These are phyloP conservation scores for Aldabrachelys gigantea DNA, from an alignment of 2,113 vertebrate genomes.

Conservation along the genomic window DNA sequence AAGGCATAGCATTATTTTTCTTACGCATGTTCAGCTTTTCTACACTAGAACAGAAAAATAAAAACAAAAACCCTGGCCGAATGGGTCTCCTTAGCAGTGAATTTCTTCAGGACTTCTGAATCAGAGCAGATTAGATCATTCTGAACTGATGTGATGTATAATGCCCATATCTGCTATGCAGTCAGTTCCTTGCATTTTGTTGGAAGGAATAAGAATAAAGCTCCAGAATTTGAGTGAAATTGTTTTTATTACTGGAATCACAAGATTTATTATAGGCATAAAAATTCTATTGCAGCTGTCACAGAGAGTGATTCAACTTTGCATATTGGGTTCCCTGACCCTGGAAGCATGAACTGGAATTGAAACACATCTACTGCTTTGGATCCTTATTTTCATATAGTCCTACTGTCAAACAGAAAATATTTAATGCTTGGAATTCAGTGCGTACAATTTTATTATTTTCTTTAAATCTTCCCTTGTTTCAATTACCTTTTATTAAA, in stretches of 20 bases:
- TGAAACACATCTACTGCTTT: slow-evolving; percentile 45
- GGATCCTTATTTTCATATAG: slow-evolving; percentile 66
- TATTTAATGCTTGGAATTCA: slow-evolving; percentile 52
- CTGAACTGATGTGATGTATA: slow-evolving; percentile 63
- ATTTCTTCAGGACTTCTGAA: slow-evolving; percentile 69
- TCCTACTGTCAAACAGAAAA: slow-evolving; percentile 60
- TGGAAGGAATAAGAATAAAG: slow-evolving; percentile 72
- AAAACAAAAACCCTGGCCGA: slow-evolving; percentile 48
- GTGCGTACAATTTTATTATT: slow-evolving; percentile 61
- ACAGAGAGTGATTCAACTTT: slow-evolving; percentile 63
- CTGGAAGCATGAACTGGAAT: slow-evolving; percentile 67
- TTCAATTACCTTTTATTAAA: slow-evolving; percentile 72
- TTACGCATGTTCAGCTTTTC: slow-evolving; percentile 5
- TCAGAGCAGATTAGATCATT: slow-evolving; percentile 73
- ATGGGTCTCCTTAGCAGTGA: slow-evolving; percentile 50
- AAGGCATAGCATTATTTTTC: slow-evolving; percentile 42
- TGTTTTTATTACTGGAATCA: slow-evolving; percentile 72
- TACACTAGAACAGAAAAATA: slow-evolving; percentile 45
- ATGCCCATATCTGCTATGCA: slow-evolving; percentile 62
- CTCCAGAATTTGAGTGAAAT: slow-evolving; percentile 59
- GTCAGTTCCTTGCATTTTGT: slow-evolving; percentile 65
- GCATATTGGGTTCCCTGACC: slow-evolving; percentile 61
- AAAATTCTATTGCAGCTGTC: slow-evolving; percentile 64
- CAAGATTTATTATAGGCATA: slow-evolving; percentile 56
- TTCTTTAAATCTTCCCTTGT: slow-evolving; percentile 60